These are phyloP conservation scores for Listrodromus nycthemerus DNA, from an alignment of 2,888 invertebrate species.

Conservation along the genomic window DNA sequence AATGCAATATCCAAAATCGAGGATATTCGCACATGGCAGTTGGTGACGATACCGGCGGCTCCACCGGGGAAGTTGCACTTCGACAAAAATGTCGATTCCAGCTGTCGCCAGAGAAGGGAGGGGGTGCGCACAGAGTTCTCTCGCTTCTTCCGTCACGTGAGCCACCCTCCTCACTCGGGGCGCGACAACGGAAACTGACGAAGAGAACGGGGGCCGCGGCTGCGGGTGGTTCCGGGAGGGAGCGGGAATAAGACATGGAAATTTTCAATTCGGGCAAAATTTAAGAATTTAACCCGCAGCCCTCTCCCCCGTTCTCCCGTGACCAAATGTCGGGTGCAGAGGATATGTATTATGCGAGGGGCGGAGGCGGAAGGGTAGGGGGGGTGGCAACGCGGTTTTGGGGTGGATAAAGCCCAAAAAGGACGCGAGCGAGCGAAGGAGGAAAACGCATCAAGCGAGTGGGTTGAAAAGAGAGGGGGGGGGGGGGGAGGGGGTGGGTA, in stretches of 20 bases:
- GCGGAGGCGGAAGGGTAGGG: slow-evolving; percentile 21
- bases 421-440: slow-evolving; percentile 64
- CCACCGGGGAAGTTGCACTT: slow-evolving; percentile 23
- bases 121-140: slow-evolving; percentile 26
- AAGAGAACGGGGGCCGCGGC: slow-evolving; percentile 41
- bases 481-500: slow-evolving; percentile 79
- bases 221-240: slow-evolving; percentile 50
- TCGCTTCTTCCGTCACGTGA: slow-evolving; percentile 29
- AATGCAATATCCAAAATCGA: background rate
- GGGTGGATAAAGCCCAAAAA: slow-evolving; percentile 59
- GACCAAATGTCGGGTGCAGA: slow-evolving; percentile 44
- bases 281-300: slow-evolving; percentile 74
- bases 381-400: slow-evolving; percentile 58
- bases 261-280: slow-evolving; percentile 72
- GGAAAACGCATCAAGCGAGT: slow-evolving; percentile 60
- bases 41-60: background rate
- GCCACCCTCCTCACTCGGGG: slow-evolving; percentile 52
- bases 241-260: slow-evolving; percentile 71
- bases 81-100: slow-evolving; percentile 73
- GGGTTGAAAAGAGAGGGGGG: slow-evolving; percentile 72
- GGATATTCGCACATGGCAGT: background rate
- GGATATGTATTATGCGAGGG: slow-evolving; percentile 59
- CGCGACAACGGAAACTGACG: slow-evolving; percentile 53
- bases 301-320: slow-evolving; percentile 23
- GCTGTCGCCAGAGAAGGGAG: slow-evolving; percentile 71